A percentile compares a stretch with the other conserved stretches of the same genome.
These are phyloP conservation scores for human (Homo sapiens) DNA, from an alignment of 2,113 vertebrate genomes.

Conservation along the genomic window GRCh38 chr1:75990001-75990500, in stretches of 20 bases:
- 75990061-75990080: background rate
- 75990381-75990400: background rate
- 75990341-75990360: background rate
- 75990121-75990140: background rate
- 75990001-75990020: background rate
- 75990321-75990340: background rate
- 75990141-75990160: background rate
- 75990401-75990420: background rate
- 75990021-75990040: background rate
- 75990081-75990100: background rate
- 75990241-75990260: background rate
- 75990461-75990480: background rate
- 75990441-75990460: background rate
- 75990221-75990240: background rate
- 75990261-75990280: background rate
- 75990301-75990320: background rate
- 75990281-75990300: background rate
- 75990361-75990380: background rate
- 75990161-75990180: background rate
- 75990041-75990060: background rate
- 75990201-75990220: background rate
- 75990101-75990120: background rate
- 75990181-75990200: background rate
- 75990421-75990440: background rate
- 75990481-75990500: slow-evolving; percentile 8